Conservation (phyloP, 2,797 vertebrate genomes). For the Trachurus trachurus region DNA sequence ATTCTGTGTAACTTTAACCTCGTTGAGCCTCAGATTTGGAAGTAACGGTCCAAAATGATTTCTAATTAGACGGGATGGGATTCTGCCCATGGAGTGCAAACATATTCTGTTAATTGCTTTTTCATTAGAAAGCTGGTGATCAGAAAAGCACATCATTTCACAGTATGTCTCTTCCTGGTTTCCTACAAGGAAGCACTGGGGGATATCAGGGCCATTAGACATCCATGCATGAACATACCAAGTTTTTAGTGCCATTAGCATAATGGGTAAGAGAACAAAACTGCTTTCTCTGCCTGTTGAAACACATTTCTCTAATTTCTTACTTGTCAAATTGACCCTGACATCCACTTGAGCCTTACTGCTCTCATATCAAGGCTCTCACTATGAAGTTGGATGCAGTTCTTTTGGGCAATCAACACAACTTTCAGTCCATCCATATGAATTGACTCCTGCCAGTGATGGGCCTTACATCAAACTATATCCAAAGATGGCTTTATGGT, state of each 20-base stretch:
- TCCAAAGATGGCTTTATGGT: conserved; percentile 37
- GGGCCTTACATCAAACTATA: conserved; percentile 40
- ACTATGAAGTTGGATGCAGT: conserved; percentile 5
- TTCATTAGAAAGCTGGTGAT: conserved; percentile 73
- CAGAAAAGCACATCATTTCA: conserved; percentile 67
- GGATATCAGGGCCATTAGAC: conserved; percentile 69
- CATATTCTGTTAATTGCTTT: conserved; percentile 77
- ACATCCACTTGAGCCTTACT: conserved; percentile 53
- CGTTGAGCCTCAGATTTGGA: conserved; percentile 30
- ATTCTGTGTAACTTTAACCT: conserved; percentile 11
- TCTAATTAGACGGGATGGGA: conserved; percentile 63
- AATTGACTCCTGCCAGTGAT: conserved; percentile 34
- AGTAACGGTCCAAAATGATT: conserved; percentile 46
- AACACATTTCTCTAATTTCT: conserved; percentile 58
- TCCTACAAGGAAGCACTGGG: conserved; percentile 41
- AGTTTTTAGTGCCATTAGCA: conserved; percentile 64
- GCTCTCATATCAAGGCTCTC: conserved; percentile 19
- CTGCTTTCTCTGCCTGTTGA: conserved; percentile 50
- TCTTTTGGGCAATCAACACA: conserved; percentile 35
- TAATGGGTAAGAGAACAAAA: conserved; percentile 65
- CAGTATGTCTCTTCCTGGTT: conserved; percentile 54
- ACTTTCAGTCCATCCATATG: conserved; percentile 25
- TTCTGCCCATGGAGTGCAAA: conserved; percentile 61
- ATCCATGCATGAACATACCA: conserved; percentile 65
- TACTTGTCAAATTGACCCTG: conserved; percentile 55